Base-by-base conservation (phyloP, 2,113 vertebrate genomes). In the Felis catus region DNA sequence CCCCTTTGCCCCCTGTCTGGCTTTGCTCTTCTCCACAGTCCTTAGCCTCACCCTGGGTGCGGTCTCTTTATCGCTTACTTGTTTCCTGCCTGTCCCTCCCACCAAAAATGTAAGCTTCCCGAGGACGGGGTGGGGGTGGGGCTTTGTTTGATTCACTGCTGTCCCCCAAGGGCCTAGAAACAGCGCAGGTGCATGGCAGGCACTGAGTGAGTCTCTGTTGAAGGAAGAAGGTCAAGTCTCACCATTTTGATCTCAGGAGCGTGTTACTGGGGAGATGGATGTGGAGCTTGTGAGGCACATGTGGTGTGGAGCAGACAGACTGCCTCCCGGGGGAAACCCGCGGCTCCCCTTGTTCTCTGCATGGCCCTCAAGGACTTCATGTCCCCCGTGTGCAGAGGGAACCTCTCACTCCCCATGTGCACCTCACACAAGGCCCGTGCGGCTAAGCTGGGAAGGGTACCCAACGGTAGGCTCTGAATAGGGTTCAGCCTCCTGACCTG, bases 21-120 rank as follows among this genome's bases (percentile, higher is more conserved):
- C 55, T 33, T 0, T 1, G 1, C 29, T 33, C 21, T 21, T 7
- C 15, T 53, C 53, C 1, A 5, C 0, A n/a, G 74, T 33, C 4
- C 0, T 8, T 41, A 3, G 3, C 45, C 48, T 29, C 5, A 6
- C 13, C 68, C 36, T 27, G 23, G 9, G 18, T 11, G 41, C 29
- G 41, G 8, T 33, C 48, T 58, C 36, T 25, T 55, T 9, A 13
- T 53, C 15, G 14, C 19, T 55, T 3, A 19, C n/a, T 29, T 41
- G 68, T 78, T 19, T 48, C 39, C 48, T 53, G 4, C 33, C 53
- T 4, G 16, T 25, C 70, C 78, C 19, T 87, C 55, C n/a, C 78
- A 16, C 6, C 11, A 13, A 63, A 41, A 41, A 3, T 0, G 6
- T 15, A 12, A 51, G 84, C 70, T 41, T 21, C 23, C 1, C 5